These are phyloP conservation scores for Seriola aureovittata DNA, from an alignment of 2,113 vertebrate genomes.

Conservation along the genomic window DNA sequence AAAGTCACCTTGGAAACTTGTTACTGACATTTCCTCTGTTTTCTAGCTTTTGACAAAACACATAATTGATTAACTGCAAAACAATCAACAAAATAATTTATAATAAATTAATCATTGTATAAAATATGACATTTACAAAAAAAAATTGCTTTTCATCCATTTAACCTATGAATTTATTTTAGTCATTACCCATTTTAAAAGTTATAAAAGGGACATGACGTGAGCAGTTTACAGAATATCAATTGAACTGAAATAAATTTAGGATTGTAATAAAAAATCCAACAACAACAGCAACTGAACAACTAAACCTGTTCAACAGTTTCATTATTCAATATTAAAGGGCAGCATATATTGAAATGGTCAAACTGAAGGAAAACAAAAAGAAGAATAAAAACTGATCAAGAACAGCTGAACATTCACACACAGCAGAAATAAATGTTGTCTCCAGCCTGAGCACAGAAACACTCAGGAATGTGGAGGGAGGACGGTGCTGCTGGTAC, in stretches of 20 bases:
- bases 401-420: not conserved
- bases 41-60: not conserved
- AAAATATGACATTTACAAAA: not conserved
- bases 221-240: not conserved
- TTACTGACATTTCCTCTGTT: not conserved
- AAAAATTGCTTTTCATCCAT: not conserved
- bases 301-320: too few species aligned
- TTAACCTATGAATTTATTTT: too few species aligned
- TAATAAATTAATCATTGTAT: not conserved
- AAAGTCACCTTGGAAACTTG: not conserved
- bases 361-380: not conserved
- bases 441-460: constrained; percentile 21
- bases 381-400: not conserved
- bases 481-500: constrained; percentile 63
- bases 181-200: not conserved
- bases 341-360: not conserved
- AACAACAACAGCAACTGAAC: not conserved
- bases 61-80: not conserved
- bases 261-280: not conserved
- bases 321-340: not conserved
- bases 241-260: not conserved
- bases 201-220: not conserved
- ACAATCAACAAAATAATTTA: not conserved
- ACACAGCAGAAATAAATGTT: constrained; percentile 17
- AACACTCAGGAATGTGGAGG: constrained; percentile 51